phyloP scores from a whole-genome alignment of 2,888 invertebrate species.

The Amiota minor region DNA sequence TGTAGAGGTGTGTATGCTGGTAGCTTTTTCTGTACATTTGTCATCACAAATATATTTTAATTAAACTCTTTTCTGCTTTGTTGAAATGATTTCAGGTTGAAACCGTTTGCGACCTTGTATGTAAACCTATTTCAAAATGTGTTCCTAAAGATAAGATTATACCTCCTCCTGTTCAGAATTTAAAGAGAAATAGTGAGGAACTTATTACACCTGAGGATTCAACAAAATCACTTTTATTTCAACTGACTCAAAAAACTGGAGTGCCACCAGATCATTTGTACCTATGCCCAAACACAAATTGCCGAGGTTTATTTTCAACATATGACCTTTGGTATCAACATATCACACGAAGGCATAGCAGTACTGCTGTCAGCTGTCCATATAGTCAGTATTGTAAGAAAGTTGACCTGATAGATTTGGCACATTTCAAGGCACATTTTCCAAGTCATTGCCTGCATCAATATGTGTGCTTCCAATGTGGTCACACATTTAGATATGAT shows the following conservation, averaged over 20 bases:
- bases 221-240: neutral
- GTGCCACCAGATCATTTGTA: constrained; percentile 1
- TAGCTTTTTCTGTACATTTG: neutral
- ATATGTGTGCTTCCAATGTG: neutral
- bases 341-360: neutral
- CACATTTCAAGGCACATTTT: neutral
- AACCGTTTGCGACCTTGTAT: neutral
- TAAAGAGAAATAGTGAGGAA: neutral
- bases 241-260: neutral
- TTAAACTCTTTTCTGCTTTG: neutral
- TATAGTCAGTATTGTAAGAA: neutral
- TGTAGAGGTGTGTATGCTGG: neutral
- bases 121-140: neutral
- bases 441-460: neutral
- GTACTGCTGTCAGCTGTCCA: neutral
- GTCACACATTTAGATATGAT: neutral
- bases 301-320: neutral
- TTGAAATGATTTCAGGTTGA: neutral
- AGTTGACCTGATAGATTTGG: neutral
- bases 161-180: neutral
- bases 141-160: neutral
- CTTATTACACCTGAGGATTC: neutral
- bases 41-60: neutral
- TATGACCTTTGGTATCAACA: neutral
- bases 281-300: neutral